phyloP scores from a whole-genome alignment of 2,113 vertebrate genomes.

The Leucopsar rothschildi region DNA sequence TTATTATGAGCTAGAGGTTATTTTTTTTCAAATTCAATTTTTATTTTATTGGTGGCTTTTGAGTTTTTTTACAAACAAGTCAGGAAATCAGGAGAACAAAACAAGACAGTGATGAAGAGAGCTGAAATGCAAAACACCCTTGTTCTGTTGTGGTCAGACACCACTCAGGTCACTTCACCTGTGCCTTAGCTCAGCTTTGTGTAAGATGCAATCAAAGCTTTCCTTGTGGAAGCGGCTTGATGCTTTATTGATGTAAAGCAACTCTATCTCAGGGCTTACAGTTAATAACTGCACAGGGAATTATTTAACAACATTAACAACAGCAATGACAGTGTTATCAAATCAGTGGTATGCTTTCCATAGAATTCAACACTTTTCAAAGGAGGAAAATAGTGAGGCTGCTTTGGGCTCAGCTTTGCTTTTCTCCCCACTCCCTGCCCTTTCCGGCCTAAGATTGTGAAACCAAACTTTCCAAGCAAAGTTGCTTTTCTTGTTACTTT shows the following conservation, averaged over 20 bases:
- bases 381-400: neutral
- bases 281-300: neutral
- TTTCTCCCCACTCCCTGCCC: neutral
- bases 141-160: neutral
- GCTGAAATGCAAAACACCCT: neutral
- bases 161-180: fast-evolving
- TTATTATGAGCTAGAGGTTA: neutral
- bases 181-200: neutral
- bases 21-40: neutral
- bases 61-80: neutral
- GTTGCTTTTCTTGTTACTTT: neutral
- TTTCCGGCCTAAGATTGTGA: neutral
- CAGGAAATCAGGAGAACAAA: neutral
- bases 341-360: neutral
- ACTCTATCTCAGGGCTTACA: neutral
- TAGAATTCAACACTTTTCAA: neutral
- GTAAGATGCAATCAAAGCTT: too few species aligned
- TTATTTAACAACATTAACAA: neutral
- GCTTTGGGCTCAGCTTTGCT: neutral
- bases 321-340: fast-evolving
- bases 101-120: neutral
- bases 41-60: neutral
- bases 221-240: neutral
- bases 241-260: neutral
- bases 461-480: neutral